These are phyloP conservation scores for Pterophyllum scalare DNA, from an alignment of 2,113 vertebrate species.

Conservation along the genomic window DNA sequence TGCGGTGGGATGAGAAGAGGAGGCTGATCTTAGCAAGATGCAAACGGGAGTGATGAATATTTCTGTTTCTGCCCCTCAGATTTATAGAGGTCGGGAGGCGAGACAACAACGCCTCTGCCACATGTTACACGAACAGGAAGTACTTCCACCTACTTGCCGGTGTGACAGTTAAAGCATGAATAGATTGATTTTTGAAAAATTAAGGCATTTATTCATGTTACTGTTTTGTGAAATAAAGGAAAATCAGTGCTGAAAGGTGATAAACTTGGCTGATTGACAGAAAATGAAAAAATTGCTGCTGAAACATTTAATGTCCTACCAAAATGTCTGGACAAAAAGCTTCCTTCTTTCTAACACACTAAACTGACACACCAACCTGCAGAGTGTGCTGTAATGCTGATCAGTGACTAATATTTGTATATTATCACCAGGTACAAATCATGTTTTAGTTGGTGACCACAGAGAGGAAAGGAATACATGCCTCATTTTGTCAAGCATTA, in stretches of 20 bases:
- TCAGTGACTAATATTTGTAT: not conserved
- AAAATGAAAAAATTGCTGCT: not conserved
- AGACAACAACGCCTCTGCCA: not conserved
- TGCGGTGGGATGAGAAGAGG: conserved; percentile 82
- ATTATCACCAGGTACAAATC: not conserved
- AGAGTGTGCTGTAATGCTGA: not conserved
- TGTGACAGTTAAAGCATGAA: not conserved
- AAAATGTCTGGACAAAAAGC: not conserved
- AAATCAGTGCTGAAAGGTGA: not conserved
- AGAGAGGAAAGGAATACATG: not conserved
- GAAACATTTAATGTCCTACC: not conserved
- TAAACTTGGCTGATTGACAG: not conserved
- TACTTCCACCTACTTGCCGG: not conserved
- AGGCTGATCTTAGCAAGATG: conserved; percentile 77
- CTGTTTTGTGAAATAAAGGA: not conserved
- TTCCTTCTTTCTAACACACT: conserved; percentile 4
- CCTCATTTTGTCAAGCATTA: not conserved
- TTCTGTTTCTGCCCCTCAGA: conserved; percentile 63
- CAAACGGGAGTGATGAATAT: conserved; percentile 77
- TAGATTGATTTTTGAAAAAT: rapidly evolving
- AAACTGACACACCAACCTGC: not conserved
- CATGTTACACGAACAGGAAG: conserved; percentile 13
- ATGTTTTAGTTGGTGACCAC: not conserved
- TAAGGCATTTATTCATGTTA: not conserved
- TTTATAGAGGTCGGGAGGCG: not conserved